Conservation (phyloP, 2,888 invertebrate genomes). For the Tetropium fuscum region DNA sequence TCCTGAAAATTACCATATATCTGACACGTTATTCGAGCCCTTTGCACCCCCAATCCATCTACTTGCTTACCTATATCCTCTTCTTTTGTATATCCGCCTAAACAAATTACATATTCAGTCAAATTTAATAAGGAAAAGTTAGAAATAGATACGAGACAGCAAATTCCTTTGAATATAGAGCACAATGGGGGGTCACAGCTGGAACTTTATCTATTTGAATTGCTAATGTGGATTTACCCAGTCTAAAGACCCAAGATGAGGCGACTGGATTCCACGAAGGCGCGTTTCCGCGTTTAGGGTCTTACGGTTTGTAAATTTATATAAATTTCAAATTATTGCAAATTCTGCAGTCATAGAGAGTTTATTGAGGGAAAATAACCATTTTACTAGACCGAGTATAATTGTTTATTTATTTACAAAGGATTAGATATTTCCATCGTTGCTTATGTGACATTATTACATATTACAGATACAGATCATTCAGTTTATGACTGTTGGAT, state of each 20-base stretch:
- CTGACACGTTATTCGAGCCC: neutral
- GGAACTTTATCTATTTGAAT: constrained; percentile 12
- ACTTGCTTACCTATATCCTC: constrained; percentile 6
- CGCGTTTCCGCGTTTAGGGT: no score
- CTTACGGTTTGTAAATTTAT: no score
- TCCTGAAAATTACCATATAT: neutral
- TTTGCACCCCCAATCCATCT: neutral
- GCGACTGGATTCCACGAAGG: neutral
- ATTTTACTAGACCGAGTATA: no score
- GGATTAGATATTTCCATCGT: no score
- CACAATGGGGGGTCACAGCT: constrained; percentile 9
- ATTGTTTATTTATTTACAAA: no score
- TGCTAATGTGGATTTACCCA: constrained; percentile 15
- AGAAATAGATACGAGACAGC: constrained; percentile 37
- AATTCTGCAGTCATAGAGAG: no score
- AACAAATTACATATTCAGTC: constrained; percentile 36
- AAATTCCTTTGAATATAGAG: constrained; percentile 29
- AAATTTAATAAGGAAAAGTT: constrained; percentile 42
- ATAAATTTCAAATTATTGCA: no score
- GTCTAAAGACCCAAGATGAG: constrained; percentile 16
- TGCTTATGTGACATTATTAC: no score
- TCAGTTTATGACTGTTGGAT: no score
- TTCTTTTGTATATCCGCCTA: constrained; percentile 20
- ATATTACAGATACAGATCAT: no score
- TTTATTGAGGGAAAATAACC: no score